A percentile compares a stretch with the other conserved stretches of the same genome.
Conservation (phyloP, 2,113 vertebrate genomes). For the Rhinoderma darwinii region DNA sequence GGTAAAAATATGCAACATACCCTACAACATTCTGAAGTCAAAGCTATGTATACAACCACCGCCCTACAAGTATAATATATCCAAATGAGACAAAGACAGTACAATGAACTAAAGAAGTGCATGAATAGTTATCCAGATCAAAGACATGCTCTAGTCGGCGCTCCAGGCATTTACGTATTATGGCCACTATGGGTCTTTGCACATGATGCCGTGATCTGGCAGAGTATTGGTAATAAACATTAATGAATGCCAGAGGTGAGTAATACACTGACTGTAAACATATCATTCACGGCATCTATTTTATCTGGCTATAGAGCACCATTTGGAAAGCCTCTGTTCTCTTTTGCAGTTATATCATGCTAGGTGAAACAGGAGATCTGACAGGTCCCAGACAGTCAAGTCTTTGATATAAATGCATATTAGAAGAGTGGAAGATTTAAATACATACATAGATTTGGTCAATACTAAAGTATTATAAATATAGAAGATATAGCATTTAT, state of each 20-base stretch:
- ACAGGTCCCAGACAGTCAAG: background rate
- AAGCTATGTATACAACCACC: background rate
- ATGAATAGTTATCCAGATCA: background rate
- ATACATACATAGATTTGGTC: background rate
- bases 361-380: background rate
- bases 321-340: background rate
- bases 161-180: background rate
- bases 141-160: background rate
- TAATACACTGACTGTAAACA: constrained; percentile 5
- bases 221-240: constrained; percentile 16
- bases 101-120: background rate
- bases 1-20: background rate
- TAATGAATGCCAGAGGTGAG: constrained; percentile 12
- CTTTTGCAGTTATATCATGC: background rate
- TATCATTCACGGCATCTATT: background rate
- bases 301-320: background rate
- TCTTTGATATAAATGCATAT: background rate
- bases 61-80: background rate
- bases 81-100: background rate
- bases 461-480: background rate
- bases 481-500: too few relatives aligned
- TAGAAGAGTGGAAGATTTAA: background rate
- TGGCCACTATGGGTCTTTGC: constrained; percentile 6
- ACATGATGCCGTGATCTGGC: constrained; percentile 20
- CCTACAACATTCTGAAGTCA: background rate